Evolutionary conservation across 2,797 vertebrate species (phyloP).

Genomic region (Oophaga sylvatica): DNA sequence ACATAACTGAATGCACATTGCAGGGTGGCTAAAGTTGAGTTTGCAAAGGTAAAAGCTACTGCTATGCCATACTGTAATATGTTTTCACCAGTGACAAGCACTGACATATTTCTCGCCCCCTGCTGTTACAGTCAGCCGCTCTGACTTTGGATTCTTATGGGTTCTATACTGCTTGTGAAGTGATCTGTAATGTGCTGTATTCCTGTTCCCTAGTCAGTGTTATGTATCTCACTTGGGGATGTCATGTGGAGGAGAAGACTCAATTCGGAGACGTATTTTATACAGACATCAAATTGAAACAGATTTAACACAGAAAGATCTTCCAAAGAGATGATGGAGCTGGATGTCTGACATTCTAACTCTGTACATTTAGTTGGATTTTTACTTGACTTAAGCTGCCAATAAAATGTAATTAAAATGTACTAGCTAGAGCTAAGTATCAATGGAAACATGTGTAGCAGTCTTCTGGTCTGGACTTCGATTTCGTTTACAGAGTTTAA

Average conservation of each 20-base stretch:
- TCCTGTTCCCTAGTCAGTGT: slow-evolving; percentile 23
- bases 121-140: slow-evolving; percentile 19
- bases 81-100: slow-evolving; percentile 23
- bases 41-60: not conserved
- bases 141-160: slow-evolving; percentile 33
- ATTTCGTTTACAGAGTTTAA: no score
- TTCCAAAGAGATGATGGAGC: slow-evolving; percentile 7
- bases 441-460: not conserved
- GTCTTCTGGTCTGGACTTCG: not conserved
- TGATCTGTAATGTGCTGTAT: slow-evolving; percentile 36
- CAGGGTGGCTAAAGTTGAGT: not conserved
- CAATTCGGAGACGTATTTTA: slow-evolving; percentile 34
- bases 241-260: slow-evolving; percentile 35
- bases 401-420: not conserved
- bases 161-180: slow-evolving; percentile 36
- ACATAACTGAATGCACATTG: not conserved
- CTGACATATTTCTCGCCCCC: slow-evolving; percentile 36
- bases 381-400: no score
- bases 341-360: not conserved
- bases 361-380: not conserved
- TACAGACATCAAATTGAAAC: slow-evolving; percentile 42
- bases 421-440: not conserved
- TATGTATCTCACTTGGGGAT: slow-evolving; percentile 31
- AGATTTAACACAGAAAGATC: slow-evolving; percentile 17
- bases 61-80: slow-evolving; percentile 2